phyloP scores from a whole-genome alignment of 2,113 vertebrate genomes.

The Stercorarius parasiticus region DNA sequence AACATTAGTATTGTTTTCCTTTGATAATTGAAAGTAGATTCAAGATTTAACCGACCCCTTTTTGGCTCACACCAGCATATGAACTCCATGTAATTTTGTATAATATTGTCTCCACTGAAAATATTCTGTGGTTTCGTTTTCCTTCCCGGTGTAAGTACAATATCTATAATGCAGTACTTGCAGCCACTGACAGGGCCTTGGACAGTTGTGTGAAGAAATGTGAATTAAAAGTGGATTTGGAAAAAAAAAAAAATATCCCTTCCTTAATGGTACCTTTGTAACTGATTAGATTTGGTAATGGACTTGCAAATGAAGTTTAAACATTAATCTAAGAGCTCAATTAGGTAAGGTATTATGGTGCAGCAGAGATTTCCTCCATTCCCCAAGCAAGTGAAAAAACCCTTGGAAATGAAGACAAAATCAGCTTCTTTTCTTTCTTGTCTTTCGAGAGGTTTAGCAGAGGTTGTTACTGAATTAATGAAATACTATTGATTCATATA shows the following conservation, averaged over 20 bases:
- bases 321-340: constrained; percentile 67
- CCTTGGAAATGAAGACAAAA: constrained; percentile 43
- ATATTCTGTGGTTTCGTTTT: neutral
- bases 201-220: neutral
- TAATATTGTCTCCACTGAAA: neutral
- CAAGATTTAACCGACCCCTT: neutral
- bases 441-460: constrained; percentile 41
- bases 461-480: constrained; percentile 61
- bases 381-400: constrained; percentile 38
- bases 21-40: neutral
- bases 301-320: constrained; percentile 71
- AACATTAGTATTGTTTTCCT: neutral
- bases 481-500: constrained; percentile 42
- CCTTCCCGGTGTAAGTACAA: neutral
- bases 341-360: constrained; percentile 45
- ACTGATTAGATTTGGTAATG: constrained; percentile 67
- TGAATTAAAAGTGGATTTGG: constrained; percentile 5
- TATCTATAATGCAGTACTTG: neutral
- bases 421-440: constrained; percentile 36
- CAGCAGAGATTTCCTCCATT: constrained; percentile 37
- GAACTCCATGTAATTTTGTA: neutral
- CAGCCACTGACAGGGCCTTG: neutral
- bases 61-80: neutral
- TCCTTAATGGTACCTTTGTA: constrained; percentile 51
- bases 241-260: neutral